A percentile compares a stretch with the other conserved stretches of the same genome.
Evolutionary conservation across 2,113 vertebrate genomes (phyloP).

Genomic region (Otolemur garnettii): DNA sequence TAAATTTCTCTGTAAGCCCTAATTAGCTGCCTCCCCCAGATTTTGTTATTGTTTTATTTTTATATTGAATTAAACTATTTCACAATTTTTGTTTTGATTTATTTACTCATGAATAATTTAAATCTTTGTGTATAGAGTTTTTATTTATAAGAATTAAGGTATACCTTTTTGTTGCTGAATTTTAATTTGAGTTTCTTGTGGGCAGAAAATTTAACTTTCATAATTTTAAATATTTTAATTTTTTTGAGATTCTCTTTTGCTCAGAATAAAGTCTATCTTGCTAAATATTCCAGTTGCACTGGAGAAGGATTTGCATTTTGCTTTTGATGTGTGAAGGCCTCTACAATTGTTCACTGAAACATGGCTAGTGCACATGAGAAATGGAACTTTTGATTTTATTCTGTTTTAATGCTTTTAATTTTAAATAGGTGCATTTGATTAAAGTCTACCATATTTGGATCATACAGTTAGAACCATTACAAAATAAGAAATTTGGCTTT

Average conservation of each 20-base stretch:
- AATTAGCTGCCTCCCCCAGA: background rate
- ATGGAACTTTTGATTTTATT: background rate
- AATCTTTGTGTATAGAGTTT: background rate
- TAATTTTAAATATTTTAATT: background rate
- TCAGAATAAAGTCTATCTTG: background rate
- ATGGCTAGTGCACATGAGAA: background rate
- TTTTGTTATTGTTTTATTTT: background rate
- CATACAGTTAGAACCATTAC: background rate
- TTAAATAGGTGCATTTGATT: background rate
- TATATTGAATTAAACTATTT: background rate
- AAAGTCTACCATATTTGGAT: background rate
- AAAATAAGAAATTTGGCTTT: background rate
- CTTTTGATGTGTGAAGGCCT: background rate
- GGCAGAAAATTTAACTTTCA: background rate
- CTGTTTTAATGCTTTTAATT: background rate
- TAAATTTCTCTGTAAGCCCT: background rate
- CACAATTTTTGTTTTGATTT: background rate
- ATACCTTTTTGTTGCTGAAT: background rate
- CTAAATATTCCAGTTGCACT: background rate
- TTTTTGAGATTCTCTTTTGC: background rate
- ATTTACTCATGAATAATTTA: background rate
- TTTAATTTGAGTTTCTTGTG: background rate
- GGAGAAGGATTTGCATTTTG: background rate
- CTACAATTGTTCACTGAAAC: background rate
- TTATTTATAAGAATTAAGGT: background rate